Evolutionary conservation across 1,140 invertebrate genomes (phyloP).

Genomic region (Meloidogyne chitwoodi): DNA sequence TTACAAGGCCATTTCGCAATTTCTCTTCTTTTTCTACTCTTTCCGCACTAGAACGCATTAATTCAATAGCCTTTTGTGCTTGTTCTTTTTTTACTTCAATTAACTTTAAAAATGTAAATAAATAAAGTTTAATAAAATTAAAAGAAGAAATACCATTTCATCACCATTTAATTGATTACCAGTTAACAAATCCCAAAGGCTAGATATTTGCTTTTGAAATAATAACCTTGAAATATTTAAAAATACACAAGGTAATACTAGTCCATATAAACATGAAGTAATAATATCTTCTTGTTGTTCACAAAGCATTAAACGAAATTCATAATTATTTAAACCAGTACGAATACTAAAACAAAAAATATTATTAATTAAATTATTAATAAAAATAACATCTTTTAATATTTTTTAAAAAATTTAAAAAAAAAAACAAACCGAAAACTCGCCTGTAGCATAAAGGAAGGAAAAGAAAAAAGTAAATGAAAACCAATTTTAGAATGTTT

Average conservation of each 20-base stretch:
- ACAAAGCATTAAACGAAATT: conserved; percentile 51
- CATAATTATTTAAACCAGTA: conserved; percentile 48
- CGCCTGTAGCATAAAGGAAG: conserved; percentile 37
- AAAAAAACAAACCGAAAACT: conserved; percentile 40
- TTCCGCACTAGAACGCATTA: conserved; percentile 72
- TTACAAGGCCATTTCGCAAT: conserved; percentile 74
- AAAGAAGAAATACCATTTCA: background rate
- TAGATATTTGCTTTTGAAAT: background rate
- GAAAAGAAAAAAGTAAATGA: conserved; percentile 39
- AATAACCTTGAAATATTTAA: conserved; percentile 45
- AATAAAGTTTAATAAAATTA: background rate
- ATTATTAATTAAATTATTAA: conserved; percentile 19
- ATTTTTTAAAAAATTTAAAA: background rate
- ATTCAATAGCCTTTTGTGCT: conserved; percentile 62
- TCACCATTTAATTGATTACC: background rate
- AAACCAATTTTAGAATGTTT: conserved; percentile 41
- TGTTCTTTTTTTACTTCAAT: conserved; percentile 48
- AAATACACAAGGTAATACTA: conserved; percentile 37
- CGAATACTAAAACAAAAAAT: conserved; percentile 39
- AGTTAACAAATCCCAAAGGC: background rate
- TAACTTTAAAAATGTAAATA: conserved; percentile 21
- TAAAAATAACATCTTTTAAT: background rate
- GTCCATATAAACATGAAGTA: conserved; percentile 42
- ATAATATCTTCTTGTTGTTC: conserved; percentile 50
- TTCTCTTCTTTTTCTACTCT: conserved; percentile 69